These are phyloP conservation scores for Podocnemis expansa DNA, from an alignment of 2,113 vertebrate species.

Conservation along the genomic window DNA sequence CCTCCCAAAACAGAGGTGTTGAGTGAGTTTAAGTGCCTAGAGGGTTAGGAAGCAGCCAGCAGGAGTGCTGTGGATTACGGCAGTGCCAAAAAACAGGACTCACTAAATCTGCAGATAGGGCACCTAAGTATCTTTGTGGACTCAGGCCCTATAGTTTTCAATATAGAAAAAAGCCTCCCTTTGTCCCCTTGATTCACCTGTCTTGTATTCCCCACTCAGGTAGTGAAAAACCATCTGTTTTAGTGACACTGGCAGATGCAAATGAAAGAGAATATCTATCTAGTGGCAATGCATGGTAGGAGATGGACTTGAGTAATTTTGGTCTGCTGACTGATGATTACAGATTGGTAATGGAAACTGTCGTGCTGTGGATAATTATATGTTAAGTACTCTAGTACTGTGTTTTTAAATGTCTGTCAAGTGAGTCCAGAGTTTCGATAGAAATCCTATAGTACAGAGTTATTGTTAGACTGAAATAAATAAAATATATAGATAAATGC, in stretches of 20 bases:
- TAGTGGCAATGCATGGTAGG: conserved; percentile 5
- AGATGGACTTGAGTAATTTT: background rate
- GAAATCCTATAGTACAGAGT: background rate
- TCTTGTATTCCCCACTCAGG: background rate
- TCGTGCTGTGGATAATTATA: conserved; percentile 1
- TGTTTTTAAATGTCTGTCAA: conserved; percentile 13
- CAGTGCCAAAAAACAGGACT: too few species aligned
- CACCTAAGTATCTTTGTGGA: background rate
- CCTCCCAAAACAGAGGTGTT: too few species aligned
- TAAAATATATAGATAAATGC: background rate
- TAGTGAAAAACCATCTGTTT: background rate
- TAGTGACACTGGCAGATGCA: background rate
- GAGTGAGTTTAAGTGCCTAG: too few species aligned
- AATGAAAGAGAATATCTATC: background rate
- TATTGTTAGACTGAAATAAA: background rate
- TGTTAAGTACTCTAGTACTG: background rate
- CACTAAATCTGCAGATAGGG: too few species aligned
- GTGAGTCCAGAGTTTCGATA: background rate
- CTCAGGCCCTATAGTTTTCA: background rate
- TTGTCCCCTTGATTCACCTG: background rate
- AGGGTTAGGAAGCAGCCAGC: too few species aligned
- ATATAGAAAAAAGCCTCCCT: background rate
- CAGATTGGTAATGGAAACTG: conserved; percentile 24
- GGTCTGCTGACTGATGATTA: conserved; percentile 31
- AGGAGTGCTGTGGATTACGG: too few species aligned